These are phyloP conservation scores for Coluber constrictor DNA, from an alignment of 2,797 vertebrate species.

Conservation along the genomic window DNA sequence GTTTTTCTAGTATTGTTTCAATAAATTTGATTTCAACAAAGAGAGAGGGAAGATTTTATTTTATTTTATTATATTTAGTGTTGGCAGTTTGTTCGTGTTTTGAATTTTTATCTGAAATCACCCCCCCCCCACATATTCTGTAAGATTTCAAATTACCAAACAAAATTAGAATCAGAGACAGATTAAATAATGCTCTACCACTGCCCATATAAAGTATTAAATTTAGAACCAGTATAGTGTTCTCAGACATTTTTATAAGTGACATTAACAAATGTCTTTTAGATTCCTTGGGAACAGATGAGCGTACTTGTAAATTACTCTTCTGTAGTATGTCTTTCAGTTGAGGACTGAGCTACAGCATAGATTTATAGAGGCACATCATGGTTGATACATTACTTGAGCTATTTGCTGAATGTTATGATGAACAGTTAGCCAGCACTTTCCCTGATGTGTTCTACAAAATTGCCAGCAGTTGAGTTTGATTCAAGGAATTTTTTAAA, in stretches of 20 bases:
- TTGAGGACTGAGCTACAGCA: background rate
- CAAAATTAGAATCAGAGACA: constrained; percentile 60
- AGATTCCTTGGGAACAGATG: background rate
- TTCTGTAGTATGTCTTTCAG: background rate
- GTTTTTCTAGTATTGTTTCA: background rate
- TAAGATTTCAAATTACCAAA: constrained; percentile 65
- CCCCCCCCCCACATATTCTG: constrained; percentile 56
- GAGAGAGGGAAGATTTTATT: constrained; percentile 5
- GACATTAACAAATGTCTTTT: constrained; percentile 14
- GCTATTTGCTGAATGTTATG: background rate
- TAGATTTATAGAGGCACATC: background rate
- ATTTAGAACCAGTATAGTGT: constrained; percentile 47
- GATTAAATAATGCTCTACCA: constrained; percentile 64
- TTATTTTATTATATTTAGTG: constrained; percentile 54
- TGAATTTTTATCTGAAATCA: constrained; percentile 65
- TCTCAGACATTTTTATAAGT: constrained; percentile 54
- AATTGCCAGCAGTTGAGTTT: background rate
- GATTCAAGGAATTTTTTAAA: background rate
- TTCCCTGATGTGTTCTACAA: background rate
- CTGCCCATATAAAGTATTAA: constrained; percentile 53
- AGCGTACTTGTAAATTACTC: background rate
- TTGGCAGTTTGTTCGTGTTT: constrained; percentile 65
- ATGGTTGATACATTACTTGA: background rate
- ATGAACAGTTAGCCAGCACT: background rate
- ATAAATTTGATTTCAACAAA: constrained; percentile 33